These are phyloP conservation scores for Carassius gibelio DNA, from an alignment of 2,113 vertebrate species.

Conservation along the genomic window DNA sequence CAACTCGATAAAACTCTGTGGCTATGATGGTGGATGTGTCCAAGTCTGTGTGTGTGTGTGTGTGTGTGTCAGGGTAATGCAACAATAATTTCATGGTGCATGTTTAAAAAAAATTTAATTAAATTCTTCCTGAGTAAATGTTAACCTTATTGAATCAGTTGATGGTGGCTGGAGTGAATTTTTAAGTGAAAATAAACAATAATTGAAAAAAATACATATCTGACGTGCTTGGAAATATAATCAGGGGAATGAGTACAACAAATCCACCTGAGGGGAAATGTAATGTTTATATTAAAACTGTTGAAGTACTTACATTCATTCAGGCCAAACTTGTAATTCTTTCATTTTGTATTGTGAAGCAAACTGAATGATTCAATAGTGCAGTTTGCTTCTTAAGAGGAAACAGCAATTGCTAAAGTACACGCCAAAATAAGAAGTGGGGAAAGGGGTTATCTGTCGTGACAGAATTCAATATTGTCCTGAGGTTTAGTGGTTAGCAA, in stretches of 20 bases:
- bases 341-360: neutral
- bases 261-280: neutral
- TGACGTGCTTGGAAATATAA: neutral
- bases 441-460: neutral
- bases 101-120: neutral
- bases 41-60: neutral
- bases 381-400: too few species aligned
- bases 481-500: neutral
- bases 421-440: neutral
- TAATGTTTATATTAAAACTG: neutral
- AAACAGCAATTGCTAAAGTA: neutral
- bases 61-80: neutral
- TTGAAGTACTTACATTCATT: neutral
- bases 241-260: neutral
- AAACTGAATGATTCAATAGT: neutral
- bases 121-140: neutral
- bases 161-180: neutral
- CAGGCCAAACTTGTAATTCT: neutral
- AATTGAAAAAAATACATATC: neutral
- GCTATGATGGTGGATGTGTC: constrained; percentile 18
- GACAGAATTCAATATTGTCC: neutral
- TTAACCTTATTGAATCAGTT: neutral
- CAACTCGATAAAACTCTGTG: constrained; percentile 38
- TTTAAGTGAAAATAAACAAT: neutral
- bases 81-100: neutral